Evolutionary conservation across 1,140 invertebrate genomes (phyloP), one percentile per base, ranked within the genome.

Genomic region (Conus betulinus): DNA sequence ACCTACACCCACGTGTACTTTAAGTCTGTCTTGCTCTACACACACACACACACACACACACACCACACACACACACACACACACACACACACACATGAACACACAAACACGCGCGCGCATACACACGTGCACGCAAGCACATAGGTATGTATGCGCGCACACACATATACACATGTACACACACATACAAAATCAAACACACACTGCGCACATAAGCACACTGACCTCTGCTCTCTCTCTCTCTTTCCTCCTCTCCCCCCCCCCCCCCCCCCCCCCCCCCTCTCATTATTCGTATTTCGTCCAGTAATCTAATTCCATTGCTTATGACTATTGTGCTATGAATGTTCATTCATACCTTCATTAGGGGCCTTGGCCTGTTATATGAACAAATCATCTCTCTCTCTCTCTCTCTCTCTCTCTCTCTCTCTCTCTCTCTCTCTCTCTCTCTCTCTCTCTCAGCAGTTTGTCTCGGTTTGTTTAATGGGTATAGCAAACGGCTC

Each of bases 351-450:
- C n/a, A n/a, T n/a, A n/a, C n/a, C n/a, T n/a, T n/a, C n/a, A n/a
- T n/a, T n/a, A n/a, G n/a, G n/a, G n/a, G n/a, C n/a, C n/a, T n/a
- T n/a, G n/a, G n/a, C n/a, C n/a, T n/a, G n/a, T n/a, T n/a, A n/a
- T n/a, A n/a, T n/a, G n/a, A n/a, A n/a, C n/a, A n/a, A n/a, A n/a
- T n/a, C n/a, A n/a, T n/a, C n/a, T n/a, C n/a, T n/a, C n/a, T n/a
- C n/a, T n/a, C n/a, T n/a, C n/a, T 74, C 71, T 74, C 71, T 74
- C 71, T 74, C 71, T 74, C 71, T 74, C 71, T 82, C 71, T 74
- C 71, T 74, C 71, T 74, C 71, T 74, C 71, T n/a, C n/a, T n/a
- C n/a, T n/a, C n/a, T n/a, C n/a, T n/a, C n/a, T n/a, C n/a, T n/a
- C n/a, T n/a, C n/a, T n/a, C n/a, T n/a, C n/a, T n/a, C n/a, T n/a